A percentile compares a stretch with the other conserved stretches of the same genome.
Evolutionary conservation across 2,888 invertebrate species (phyloP).

Genomic region (Siphlonurus alternatus): DNA sequence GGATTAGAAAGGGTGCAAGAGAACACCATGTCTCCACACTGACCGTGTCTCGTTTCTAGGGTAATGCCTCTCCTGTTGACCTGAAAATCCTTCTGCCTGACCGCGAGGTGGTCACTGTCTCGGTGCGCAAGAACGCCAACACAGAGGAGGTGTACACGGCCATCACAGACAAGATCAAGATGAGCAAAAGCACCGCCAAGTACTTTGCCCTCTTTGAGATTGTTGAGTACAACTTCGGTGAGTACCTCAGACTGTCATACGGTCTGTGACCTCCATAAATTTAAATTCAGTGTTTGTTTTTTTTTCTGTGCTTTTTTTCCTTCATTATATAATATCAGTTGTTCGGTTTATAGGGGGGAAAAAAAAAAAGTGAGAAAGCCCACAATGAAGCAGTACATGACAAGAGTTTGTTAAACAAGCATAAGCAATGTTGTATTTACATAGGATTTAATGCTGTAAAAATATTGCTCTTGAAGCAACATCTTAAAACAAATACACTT

Average conservation of each 20-base stretch:
- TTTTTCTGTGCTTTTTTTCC: neutral
- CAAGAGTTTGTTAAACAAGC: too few relatives aligned
- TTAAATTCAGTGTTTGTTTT: neutral
- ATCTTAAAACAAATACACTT: too few relatives aligned
- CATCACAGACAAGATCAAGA: constrained; percentile 65
- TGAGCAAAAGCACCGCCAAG: constrained; percentile 64
- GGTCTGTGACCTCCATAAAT: neutral
- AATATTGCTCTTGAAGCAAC: too few relatives aligned
- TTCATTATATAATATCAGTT: constrained; percentile 3
- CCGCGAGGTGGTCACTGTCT: constrained; percentile 72
- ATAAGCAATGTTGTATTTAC: too few relatives aligned
- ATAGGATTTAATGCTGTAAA: too few relatives aligned
- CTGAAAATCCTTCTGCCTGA: constrained; percentile 72
- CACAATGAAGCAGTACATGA: too few relatives aligned
- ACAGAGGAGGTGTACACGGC: constrained; percentile 83
- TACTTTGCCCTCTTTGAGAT: constrained; percentile 96
- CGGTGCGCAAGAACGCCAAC: constrained; percentile 72
- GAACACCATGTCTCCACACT: too few relatives aligned
- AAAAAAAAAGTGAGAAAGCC: neutral
- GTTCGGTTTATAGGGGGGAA: too few relatives aligned
- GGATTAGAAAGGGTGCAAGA: too few relatives aligned
- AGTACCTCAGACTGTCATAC: constrained; percentile 23
- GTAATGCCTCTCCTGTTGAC: constrained; percentile 35
- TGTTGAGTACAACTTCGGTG: constrained; percentile 92
- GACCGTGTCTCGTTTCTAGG: too few relatives aligned